Percentiles rank a stretch among this genome's conserved stretches.
Conservation (phyloP, 2,113 vertebrate genomes). For the Noturus placidus region DNA sequence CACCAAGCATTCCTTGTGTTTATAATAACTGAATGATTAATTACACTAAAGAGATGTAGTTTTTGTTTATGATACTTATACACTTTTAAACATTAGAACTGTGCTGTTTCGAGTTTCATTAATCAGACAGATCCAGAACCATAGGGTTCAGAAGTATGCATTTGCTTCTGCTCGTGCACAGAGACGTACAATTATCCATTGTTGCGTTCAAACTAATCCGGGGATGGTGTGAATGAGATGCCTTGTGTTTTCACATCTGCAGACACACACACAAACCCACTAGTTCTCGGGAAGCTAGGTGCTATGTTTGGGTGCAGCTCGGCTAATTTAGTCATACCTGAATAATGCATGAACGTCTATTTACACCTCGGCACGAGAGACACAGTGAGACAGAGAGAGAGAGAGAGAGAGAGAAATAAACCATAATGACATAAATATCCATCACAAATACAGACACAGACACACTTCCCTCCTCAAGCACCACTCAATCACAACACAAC, state of each 20-base stretch:
- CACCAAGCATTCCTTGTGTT: background rate
- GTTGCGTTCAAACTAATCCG: slow-evolving; percentile 38
- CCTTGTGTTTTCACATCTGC: slow-evolving; percentile 37
- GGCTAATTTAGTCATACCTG: slow-evolving; percentile 47
- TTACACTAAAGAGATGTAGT: background rate
- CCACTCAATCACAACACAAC: slow-evolving; percentile 8
- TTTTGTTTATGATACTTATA: background rate
- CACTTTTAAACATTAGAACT: background rate
- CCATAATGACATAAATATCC: slow-evolving; percentile 33
- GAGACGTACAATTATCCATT: slow-evolving; percentile 37
- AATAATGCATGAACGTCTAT: slow-evolving; percentile 51
- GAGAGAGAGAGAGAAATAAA: slow-evolving; percentile 7
- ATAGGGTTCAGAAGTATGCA: background rate
- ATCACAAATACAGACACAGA: background rate
- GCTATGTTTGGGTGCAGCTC: slow-evolving; percentile 3
- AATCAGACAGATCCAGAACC: background rate
- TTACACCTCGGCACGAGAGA: slow-evolving; percentile 26
- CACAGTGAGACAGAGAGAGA: slow-evolving; percentile 4
- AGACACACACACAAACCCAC: slow-evolving; percentile 3
- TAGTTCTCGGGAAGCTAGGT: slow-evolving; percentile 18
- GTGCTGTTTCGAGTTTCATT: background rate
- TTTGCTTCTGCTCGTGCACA: background rate
- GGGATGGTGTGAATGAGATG: slow-evolving; percentile 28
- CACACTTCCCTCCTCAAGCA: background rate
- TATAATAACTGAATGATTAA: background rate